These are phyloP conservation scores for Megastigmus dorsalis DNA, from an alignment of 2,888 invertebrate species.

Conservation along the genomic window DNA sequence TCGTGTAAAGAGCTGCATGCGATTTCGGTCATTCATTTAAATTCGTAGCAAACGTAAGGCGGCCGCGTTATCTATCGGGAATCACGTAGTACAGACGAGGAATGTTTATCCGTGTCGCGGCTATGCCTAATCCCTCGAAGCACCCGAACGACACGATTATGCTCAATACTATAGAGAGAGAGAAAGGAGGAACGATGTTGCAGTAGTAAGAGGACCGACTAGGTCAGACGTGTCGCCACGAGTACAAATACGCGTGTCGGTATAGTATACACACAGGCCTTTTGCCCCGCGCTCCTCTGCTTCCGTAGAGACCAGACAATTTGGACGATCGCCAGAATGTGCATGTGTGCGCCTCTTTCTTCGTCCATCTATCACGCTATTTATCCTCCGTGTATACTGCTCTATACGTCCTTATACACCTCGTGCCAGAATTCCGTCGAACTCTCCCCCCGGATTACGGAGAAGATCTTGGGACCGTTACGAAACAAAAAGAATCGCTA, in stretches of 20 bases:
- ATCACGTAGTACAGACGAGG: background rate
- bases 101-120: background rate
- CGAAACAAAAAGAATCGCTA: background rate
- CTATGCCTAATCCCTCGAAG: conserved; percentile 17
- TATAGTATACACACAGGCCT: conserved; percentile 15
- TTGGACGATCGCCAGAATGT: conserved; percentile 66
- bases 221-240: conserved; percentile 59
- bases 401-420: no score
- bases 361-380: conserved; percentile 2
- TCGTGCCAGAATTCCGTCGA: conserved; percentile 60
- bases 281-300: background rate
- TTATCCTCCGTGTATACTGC: background rate
- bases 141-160: conserved; percentile 7
- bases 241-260: conserved; percentile 32
- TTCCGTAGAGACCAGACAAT: conserved; percentile 38
- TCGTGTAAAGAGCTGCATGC: no score
- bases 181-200: no score
- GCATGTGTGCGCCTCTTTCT: background rate
- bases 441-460: conserved; percentile 4
- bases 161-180: background rate
- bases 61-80: background rate
- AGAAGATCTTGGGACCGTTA: background rate
- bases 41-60: no score
- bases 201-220: conserved; percentile 53
- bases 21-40: no score